Conservation (phyloP, 2,113 vertebrate genomes). For the Plecotus auritus region DNA sequence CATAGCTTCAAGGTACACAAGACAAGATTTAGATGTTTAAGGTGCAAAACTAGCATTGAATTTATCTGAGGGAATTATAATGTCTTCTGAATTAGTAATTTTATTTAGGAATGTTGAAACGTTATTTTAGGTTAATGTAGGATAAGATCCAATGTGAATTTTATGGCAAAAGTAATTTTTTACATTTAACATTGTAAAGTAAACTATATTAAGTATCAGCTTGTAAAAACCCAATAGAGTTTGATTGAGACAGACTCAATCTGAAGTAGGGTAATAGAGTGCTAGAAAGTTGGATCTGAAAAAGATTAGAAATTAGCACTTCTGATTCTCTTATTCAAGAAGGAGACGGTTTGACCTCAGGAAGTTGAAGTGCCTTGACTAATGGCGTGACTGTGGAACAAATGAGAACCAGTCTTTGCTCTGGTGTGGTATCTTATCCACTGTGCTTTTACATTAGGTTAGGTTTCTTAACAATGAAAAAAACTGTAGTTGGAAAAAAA, state of each 20-base stretch:
- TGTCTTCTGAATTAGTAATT: background rate
- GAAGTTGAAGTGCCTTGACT: background rate
- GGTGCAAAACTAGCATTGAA: background rate
- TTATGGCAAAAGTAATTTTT: background rate
- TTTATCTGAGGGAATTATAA: background rate
- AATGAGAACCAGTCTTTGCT: background rate
- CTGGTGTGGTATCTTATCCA: fast-evolving
- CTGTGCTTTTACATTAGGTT: background rate
- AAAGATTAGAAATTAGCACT: background rate
- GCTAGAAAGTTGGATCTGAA: background rate
- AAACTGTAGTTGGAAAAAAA: background rate
- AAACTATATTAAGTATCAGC: background rate
- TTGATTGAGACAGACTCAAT: background rate
- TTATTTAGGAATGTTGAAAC: background rate
- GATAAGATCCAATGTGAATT: background rate
- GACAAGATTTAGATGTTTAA: background rate
- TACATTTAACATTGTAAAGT: background rate
- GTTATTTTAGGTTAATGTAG: background rate
- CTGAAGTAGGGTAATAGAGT: background rate
- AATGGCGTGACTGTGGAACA: background rate
- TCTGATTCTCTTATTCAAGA: background rate
- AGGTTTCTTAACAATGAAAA: background rate
- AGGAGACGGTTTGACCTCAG: background rate
- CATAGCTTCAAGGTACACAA: background rate
- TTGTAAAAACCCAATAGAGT: background rate